A percentile compares a stretch with the other conserved stretches of the same genome.
Evolutionary conservation across 1,140 invertebrate genomes (phyloP).

Genomic region (Cydia strobilella): DNA sequence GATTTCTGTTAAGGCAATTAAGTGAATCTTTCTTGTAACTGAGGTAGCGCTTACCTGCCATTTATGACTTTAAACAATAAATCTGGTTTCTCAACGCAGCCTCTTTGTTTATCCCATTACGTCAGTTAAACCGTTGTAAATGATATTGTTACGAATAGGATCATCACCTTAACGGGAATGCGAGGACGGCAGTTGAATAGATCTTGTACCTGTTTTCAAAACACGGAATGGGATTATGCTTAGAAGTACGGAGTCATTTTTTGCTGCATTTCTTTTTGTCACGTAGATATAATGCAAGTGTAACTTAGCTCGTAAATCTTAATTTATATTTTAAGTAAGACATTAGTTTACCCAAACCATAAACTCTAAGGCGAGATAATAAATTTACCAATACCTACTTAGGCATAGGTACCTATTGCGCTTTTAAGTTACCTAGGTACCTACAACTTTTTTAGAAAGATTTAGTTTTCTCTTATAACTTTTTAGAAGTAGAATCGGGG

Average conservation of each 20-base stretch:
- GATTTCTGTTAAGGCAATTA: constrained; percentile 65
- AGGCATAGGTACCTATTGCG: no score
- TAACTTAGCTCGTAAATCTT: background rate
- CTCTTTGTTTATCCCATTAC: constrained; percentile 70
- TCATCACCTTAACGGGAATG: constrained; percentile 66
- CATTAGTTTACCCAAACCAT: background rate
- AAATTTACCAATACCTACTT: background rate
- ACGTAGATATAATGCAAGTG: background rate
- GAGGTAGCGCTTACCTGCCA: constrained; percentile 71
- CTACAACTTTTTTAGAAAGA: no score
- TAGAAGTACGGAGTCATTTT: constrained; percentile 16
- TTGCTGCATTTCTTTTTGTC: constrained; percentile 1
- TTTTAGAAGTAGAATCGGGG: no score
- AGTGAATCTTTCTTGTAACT: constrained; percentile 60
- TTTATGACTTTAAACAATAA: constrained; percentile 63
- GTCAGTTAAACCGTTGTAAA: constrained; percentile 60
- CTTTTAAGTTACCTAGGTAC: no score
- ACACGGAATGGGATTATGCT: background rate
- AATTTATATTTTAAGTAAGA: background rate
- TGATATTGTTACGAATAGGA: constrained; percentile 59
- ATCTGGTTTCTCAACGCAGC: constrained; percentile 48
- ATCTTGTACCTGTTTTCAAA: constrained; percentile 52
- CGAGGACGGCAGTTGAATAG: constrained; percentile 44
- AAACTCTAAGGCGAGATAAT: background rate
- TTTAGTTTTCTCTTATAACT: no score